Conservation (phyloP, 2,797 vertebrate genomes). For the Sciurus vulgaris region DNA sequence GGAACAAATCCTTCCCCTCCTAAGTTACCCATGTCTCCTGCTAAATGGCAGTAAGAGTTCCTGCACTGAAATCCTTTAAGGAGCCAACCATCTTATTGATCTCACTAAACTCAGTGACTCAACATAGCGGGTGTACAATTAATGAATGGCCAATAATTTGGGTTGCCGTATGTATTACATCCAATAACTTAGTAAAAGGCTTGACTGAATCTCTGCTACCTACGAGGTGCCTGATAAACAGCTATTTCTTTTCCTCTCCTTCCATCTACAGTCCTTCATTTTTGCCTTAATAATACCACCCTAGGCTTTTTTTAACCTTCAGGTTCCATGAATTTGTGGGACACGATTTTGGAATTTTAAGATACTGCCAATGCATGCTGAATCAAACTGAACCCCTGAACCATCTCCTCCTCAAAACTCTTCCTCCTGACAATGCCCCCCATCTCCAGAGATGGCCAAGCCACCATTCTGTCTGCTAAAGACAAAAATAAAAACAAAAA, state of each 20-base stretch:
- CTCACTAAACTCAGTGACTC: background rate
- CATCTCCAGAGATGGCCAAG: background rate
- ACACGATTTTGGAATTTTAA: background rate
- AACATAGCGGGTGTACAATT: background rate
- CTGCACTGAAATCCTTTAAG: background rate
- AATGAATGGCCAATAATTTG: background rate
- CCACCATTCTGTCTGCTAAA: background rate
- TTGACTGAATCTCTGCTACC: background rate
- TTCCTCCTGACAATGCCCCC: background rate
- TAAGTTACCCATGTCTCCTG: background rate
- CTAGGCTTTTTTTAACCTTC: background rate
- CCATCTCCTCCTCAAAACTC: background rate
- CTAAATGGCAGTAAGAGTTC: background rate
- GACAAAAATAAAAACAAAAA: background rate
- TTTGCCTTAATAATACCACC: background rate
- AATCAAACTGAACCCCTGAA: background rate
- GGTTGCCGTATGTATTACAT: background rate
- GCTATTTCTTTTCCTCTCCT: background rate
- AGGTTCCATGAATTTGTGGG: background rate
- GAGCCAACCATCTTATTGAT: background rate
- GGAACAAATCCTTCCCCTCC: background rate
- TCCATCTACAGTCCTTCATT: background rate
- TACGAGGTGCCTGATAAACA: background rate
- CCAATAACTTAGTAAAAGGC: background rate
- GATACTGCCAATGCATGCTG: background rate